Evolutionary conservation across 2,113 vertebrate species (phyloP).

Genomic region (Pedionomus torquatus): DNA sequence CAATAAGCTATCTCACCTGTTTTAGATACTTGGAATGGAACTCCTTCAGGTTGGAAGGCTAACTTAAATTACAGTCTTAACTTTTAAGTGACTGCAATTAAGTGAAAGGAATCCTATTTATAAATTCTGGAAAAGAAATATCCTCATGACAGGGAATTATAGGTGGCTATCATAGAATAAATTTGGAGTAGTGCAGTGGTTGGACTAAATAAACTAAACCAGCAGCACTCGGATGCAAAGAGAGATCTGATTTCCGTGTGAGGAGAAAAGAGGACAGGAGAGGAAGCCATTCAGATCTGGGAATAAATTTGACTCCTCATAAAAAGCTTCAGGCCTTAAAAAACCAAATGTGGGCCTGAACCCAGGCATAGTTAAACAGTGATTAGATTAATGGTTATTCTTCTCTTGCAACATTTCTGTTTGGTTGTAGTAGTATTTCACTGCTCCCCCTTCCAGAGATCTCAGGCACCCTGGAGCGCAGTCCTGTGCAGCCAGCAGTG

Average conservation of each 20-base stretch:
- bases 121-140: background rate
- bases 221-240: background rate
- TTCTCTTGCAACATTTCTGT: background rate
- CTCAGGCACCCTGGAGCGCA: fast-evolving
- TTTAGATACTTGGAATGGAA: background rate
- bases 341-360: background rate
- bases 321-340: background rate
- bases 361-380: background rate
- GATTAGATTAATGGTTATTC: background rate
- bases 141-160: background rate
- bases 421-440: background rate
- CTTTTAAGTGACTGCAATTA: background rate
- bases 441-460: background rate
- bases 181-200: background rate
- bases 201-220: background rate
- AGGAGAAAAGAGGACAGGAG: background rate
- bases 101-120: background rate
- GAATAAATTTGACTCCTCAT: background rate
- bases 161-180: background rate
- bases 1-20: background rate
- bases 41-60: background rate
- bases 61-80: background rate
- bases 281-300: background rate
- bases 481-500: background rate
- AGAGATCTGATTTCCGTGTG: background rate